phyloP scores from a whole-genome alignment of 2,888 invertebrate genomes.

The Apantesis nais region DNA sequence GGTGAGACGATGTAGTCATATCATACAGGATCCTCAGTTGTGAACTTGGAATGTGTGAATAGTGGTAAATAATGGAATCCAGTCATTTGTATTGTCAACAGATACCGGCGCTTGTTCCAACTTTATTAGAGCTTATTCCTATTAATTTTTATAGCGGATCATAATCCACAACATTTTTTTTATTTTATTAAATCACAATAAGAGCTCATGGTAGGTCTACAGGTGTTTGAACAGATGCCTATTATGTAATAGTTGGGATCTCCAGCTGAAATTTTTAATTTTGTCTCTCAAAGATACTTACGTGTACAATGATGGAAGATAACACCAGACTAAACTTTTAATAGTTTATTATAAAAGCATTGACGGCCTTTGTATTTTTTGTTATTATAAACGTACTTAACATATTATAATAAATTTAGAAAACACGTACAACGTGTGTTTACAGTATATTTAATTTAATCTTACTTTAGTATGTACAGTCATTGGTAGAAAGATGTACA shows the following conservation, averaged over 20 bases:
- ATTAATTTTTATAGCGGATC: too few species aligned
- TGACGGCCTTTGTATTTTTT: constrained; percentile 75
- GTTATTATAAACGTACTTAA: constrained; percentile 83
- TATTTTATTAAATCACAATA: too few species aligned
- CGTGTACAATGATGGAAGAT: constrained; percentile 58
- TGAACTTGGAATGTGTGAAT: background rate
- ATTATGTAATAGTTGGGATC: background rate
- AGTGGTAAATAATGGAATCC: background rate
- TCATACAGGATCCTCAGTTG: background rate
- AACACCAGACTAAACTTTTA: constrained; percentile 74
- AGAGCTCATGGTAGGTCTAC: too few species aligned
- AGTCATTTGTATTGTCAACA: background rate
- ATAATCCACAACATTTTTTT: too few species aligned
- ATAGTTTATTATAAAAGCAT: constrained; percentile 84
- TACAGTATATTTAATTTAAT: constrained; percentile 82
- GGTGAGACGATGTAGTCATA: background rate
- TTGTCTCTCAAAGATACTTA: constrained; percentile 25
- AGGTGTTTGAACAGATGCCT: too few species aligned
- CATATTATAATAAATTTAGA: constrained; percentile 79
- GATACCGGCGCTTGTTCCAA: background rate
- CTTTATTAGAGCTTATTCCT: background rate
- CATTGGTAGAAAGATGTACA: constrained; percentile 79
- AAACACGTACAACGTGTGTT: constrained; percentile 84
- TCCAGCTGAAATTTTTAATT: constrained; percentile 25
- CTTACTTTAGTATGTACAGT: constrained; percentile 84